A percentile compares a stretch with the other conserved stretches of the same genome.
Evolutionary conservation across 1,140 invertebrate genomes (phyloP).

Genomic region (Temnothorax nylanderi): DNA sequence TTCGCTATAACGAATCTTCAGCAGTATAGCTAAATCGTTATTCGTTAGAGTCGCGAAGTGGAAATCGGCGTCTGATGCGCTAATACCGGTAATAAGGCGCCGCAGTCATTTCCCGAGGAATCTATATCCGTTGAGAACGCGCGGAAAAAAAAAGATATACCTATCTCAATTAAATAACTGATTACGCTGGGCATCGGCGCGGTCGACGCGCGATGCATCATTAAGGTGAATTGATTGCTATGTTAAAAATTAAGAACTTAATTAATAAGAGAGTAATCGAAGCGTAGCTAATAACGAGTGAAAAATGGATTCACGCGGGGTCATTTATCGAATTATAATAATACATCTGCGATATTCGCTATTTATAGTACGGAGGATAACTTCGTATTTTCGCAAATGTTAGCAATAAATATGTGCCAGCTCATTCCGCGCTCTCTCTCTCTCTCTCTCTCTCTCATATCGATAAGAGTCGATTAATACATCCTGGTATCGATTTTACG

Average conservation of each 20-base stretch:
- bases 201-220: background rate
- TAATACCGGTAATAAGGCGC: background rate
- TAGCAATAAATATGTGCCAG: background rate
- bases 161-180: slow-evolving; percentile 6
- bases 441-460: background rate
- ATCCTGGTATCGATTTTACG: slow-evolving; percentile 26
- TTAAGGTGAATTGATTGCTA: background rate
- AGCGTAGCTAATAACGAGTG: background rate
- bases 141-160: background rate
- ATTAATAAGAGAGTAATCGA: background rate
- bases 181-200: background rate
- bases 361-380: background rate
- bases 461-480: slow-evolving; percentile 29
- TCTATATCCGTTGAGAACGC: slow-evolving; percentile 3
- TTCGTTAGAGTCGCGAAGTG: background rate
- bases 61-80: background rate
- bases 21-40: background rate
- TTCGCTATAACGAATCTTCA: background rate
- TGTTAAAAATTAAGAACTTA: background rate
- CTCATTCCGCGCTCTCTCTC: background rate
- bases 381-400: background rate
- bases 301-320: background rate
- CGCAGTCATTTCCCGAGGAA: background rate
- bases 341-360: background rate
- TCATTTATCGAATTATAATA: background rate